A percentile compares a stretch with the other conserved stretches of the same genome.
Conservation (phyloP, 2,888 invertebrate genomes). For the Drosophila tanythrix region DNA sequence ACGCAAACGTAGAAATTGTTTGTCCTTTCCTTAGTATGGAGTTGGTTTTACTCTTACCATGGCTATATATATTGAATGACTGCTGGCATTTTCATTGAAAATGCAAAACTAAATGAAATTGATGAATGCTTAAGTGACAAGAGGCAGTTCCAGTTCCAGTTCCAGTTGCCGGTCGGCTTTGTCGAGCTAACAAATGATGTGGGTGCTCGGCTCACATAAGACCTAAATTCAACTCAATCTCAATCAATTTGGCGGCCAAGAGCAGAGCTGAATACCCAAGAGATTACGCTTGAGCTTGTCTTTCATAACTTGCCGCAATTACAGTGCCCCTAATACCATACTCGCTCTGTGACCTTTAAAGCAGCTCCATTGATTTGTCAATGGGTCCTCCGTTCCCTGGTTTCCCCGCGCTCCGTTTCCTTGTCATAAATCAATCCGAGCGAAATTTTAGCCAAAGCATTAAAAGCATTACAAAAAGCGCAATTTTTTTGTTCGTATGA, state of each 20-base stretch:
- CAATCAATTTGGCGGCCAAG: conserved; percentile 45
- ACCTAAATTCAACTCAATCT: conserved; percentile 49
- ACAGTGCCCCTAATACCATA: conserved; percentile 18
- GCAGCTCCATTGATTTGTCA: conserved; percentile 59
- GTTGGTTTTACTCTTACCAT: not conserved
- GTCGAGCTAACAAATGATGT: conserved; percentile 40
- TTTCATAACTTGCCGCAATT: conserved; percentile 58
- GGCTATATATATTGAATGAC: not conserved
- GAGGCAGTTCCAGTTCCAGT: conserved; percentile 29
- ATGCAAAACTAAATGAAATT: conserved; percentile 70
- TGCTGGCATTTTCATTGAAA: conserved; percentile 39
- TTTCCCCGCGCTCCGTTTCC: not conserved
- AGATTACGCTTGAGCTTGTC: conserved; percentile 32
- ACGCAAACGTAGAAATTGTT: not conserved
- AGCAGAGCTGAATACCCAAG: conserved; percentile 39
- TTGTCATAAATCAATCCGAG: conserved; percentile 74
- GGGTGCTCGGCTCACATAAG: not conserved
- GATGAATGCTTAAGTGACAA: conserved; percentile 67
- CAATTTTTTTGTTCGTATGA: conserved; percentile 39
- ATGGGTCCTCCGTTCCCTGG: not conserved
- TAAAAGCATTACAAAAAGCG: conserved; percentile 75
- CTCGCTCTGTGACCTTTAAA: conserved; percentile 35
- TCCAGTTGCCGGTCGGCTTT: conserved; percentile 46
- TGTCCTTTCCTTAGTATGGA: no score
- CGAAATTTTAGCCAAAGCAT: conserved; percentile 64